phyloP scores from a whole-genome alignment of 2,888 invertebrate species.

The Oasisia sp. region DNA sequence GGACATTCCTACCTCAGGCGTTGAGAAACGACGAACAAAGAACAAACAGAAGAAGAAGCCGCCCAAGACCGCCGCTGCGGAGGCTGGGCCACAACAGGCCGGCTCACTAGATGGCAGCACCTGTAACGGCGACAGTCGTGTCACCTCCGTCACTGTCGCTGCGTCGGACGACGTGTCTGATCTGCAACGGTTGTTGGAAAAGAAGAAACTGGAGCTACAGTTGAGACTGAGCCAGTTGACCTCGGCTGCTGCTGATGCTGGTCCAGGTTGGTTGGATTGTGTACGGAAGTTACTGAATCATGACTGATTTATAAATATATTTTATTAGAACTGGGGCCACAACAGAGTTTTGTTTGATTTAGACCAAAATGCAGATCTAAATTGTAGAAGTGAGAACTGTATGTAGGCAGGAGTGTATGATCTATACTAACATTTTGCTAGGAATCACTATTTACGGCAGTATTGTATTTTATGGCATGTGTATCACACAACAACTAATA shows the following conservation, averaged over 20 bases:
- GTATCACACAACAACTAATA: too few relatives aligned
- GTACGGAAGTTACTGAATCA: background rate
- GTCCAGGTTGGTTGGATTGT: background rate
- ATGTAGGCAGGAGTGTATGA: too few relatives aligned
- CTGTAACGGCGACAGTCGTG: background rate
- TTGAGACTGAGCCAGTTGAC: background rate
- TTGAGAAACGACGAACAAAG: background rate
- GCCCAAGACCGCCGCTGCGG: constrained; percentile 21
- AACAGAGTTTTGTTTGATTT: too few relatives aligned
- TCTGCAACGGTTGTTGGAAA: constrained; percentile 43
- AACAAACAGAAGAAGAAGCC: constrained; percentile 22
- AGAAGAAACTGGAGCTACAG: constrained; percentile 42
- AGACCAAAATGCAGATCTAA: too few relatives aligned
- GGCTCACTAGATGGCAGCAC: background rate
- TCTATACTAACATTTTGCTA: too few relatives aligned
- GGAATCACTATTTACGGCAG: too few relatives aligned
- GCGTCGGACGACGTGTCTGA: constrained; percentile 29
- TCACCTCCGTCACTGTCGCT: background rate
- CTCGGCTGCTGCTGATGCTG: background rate
- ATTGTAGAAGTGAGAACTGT: too few relatives aligned
- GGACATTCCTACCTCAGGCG: background rate
- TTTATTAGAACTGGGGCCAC: too few relatives aligned
- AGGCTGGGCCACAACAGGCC: background rate
- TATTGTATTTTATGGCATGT: too few relatives aligned
- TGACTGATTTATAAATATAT: too few relatives aligned